Evolutionary conservation across 1,140 invertebrate species (phyloP), one percentile per base, ranked within the genome.

Genomic region (Cyrtorhinus lividipennis): DNA sequence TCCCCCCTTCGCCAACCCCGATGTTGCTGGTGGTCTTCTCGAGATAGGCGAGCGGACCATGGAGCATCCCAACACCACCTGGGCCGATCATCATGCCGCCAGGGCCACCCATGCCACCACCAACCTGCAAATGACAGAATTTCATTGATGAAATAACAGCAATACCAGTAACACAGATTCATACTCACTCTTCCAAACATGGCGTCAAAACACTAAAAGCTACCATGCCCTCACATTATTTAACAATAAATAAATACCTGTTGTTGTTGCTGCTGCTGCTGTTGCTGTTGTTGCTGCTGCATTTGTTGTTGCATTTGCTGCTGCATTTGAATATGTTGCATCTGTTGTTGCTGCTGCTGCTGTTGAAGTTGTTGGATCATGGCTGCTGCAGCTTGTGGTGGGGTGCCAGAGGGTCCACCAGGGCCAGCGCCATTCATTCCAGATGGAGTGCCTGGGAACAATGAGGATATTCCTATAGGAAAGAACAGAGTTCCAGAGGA

Each of bases 21-120:
- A 89, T 88, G 76, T 86, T 87, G 71, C 84, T 86, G 63, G 86
- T 85, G 62, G 85, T 88, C 75, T 88, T 87, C 77, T 89, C 86
- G 60, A 89, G 74, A 71, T 83, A 88, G 1, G 85, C 85, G 24
- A 87, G 75, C 15, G 86, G 86, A 15, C 85, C 85, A 68, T 86
- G 85, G 44, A 86, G 74, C 5, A 82, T 74, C 30, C 75, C 78
- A 61, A 53, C 65, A 2, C 75, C 75, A 1, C 62, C 61, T 24
- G 56, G 56, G 27, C 59, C 38, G 30, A 64, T 64, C 58, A 46
- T 48, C 58, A 25, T 26, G 13, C 27, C 53, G 13, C 45, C 24
- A 2, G 58, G 24, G n/a, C 24, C 27, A 13, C 64, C 53, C 48
- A 46, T 24, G 20, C 44, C 25, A 13, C 26, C 65, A 56, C 25